phyloP scores from a whole-genome alignment of 1,140 invertebrate genomes.

The Asobara japonica region DNA sequence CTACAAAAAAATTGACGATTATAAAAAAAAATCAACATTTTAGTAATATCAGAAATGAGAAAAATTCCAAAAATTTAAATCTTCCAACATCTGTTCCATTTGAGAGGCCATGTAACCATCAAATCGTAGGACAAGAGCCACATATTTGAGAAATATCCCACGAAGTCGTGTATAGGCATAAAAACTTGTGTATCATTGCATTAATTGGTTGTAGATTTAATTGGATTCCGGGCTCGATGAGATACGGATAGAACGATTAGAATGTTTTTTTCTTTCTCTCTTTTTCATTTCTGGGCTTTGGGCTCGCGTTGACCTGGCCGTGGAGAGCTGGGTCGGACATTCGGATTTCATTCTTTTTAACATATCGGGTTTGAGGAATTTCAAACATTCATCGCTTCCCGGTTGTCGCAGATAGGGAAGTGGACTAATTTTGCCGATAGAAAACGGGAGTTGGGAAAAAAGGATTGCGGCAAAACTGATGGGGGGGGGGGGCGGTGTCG shows the following conservation, averaged over 20 bases:
- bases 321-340: constrained; percentile 10
- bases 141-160: background rate
- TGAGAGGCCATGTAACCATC: background rate
- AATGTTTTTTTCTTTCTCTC: background rate
- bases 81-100: constrained; percentile 12
- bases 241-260: background rate
- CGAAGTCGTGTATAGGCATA: background rate
- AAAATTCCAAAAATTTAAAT: too few species aligned
- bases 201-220: constrained; percentile 12
- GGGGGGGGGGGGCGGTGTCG: constrained; percentile 43
- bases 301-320: background rate
- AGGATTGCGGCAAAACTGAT: background rate
- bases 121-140: background rate
- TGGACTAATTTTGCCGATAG: constrained; percentile 39
- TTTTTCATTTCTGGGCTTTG: too few species aligned
- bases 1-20: too few species aligned
- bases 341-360: background rate
- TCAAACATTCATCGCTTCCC: constrained; percentile 12
- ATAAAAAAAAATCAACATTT: too few species aligned
- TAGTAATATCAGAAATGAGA: too few species aligned
- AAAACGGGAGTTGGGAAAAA: constrained; percentile 19
- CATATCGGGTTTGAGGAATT: background rate
- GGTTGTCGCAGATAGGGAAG: background rate
- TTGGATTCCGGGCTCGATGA: background rate
- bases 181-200: constrained; percentile 12